Conservation (phyloP, 2,888 invertebrate species). For the Platycheirus albimanus region DNA sequence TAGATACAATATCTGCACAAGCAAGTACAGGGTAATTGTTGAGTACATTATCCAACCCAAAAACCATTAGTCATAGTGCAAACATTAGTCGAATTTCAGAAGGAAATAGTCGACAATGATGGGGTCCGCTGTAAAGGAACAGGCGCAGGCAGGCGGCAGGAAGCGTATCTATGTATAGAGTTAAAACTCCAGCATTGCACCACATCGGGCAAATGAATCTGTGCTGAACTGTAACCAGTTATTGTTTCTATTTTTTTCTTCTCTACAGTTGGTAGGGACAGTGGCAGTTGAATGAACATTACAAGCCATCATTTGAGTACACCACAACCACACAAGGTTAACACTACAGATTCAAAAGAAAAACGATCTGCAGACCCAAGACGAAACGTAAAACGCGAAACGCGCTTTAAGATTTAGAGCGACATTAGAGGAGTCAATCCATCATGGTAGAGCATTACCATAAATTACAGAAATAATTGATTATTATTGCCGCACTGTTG, state of each 20-base stretch:
- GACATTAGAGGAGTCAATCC: slow-evolving; percentile 83
- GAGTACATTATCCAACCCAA: slow-evolving; percentile 65
- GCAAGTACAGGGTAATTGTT: slow-evolving; percentile 55
- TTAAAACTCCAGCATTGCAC: slow-evolving; percentile 68
- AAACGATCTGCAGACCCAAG: slow-evolving; percentile 63
- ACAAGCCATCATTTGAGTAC: slow-evolving; percentile 70
- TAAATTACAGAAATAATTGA: slow-evolving; percentile 83
- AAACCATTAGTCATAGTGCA: slow-evolving; percentile 74
- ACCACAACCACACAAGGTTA: slow-evolving; percentile 64
- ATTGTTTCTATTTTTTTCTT: background rate
- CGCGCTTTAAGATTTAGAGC: slow-evolving; percentile 81
- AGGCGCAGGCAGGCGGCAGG: slow-evolving; percentile 77
- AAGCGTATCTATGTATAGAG: slow-evolving; percentile 75
- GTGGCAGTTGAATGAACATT: slow-evolving; percentile 73
- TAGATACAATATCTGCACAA: slow-evolving; percentile 34
- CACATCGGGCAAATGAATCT: slow-evolving; percentile 48
- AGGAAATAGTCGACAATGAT: slow-evolving; percentile 46
- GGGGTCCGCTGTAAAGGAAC: slow-evolving; percentile 23
- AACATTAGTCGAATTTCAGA: slow-evolving; percentile 74
- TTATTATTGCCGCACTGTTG: slow-evolving; percentile 80
- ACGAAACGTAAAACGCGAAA: slow-evolving; percentile 71
- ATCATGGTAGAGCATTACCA: slow-evolving; percentile 83
- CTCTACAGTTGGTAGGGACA: slow-evolving; percentile 48
- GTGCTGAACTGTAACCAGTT: slow-evolving; percentile 57
- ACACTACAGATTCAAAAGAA: slow-evolving; percentile 38